These are phyloP conservation scores for Hydrolagus colliei DNA, from an alignment of 2,797 vertebrate genomes.

Conservation along the genomic window DNA sequence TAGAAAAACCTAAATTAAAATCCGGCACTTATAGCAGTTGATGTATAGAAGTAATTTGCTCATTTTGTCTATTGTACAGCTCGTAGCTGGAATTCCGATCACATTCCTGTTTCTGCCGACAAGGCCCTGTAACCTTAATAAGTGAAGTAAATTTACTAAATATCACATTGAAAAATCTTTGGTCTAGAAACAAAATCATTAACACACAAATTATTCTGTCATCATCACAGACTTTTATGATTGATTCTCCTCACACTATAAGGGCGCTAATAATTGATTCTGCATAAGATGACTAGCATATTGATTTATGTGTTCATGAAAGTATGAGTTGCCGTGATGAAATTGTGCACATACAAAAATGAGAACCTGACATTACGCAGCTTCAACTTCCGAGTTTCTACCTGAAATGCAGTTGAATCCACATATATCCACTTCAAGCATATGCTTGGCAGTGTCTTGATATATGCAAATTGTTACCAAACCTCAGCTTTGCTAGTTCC, in stretches of 20 bases:
- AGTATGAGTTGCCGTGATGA: slow-evolving; percentile 11
- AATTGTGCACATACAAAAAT: neutral
- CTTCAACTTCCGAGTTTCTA: neutral
- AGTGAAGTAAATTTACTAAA: slow-evolving; percentile 25
- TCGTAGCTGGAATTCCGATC: neutral
- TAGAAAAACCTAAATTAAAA: neutral
- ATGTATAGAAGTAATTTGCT: neutral
- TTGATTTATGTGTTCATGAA: slow-evolving; percentile 28
- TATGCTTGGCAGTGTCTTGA: neutral
- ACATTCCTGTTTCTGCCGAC: neutral
- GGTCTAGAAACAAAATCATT: slow-evolving; percentile 28
- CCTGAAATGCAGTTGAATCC: neutral
- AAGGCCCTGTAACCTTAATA: neutral
- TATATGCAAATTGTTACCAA: neutral
- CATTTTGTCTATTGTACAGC: neutral
- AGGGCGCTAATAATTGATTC: slow-evolving; percentile 25
- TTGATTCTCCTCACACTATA: slow-evolving; percentile 24
- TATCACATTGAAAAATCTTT: slow-evolving; percentile 31
- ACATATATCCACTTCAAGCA: neutral
- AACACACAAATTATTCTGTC: slow-evolving; percentile 31
- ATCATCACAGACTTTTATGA: slow-evolving; percentile 26
- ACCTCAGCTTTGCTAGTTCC: neutral
- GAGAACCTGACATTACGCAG: neutral
- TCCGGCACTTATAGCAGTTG: neutral
- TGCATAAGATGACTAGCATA: slow-evolving; percentile 22